Percentiles rank a stretch among this genome's conserved stretches.
phyloP scores from a whole-genome alignment of 2,113 vertebrate genomes.

The Okapia johnstoni region DNA sequence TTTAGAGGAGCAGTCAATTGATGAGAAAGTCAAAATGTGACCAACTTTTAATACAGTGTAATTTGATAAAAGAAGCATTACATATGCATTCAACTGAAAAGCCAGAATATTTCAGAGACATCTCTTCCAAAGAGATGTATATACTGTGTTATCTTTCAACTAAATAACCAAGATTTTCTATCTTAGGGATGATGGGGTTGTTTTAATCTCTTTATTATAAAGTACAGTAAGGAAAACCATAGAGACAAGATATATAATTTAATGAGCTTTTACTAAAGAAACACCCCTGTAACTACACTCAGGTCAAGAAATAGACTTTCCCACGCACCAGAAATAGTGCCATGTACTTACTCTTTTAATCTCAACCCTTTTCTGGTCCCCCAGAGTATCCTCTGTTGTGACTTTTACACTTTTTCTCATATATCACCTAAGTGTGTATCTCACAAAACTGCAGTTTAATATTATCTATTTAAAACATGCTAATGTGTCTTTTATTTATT shows the following conservation, averaged over 20 bases:
- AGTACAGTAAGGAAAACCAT: neutral
- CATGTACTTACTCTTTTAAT: neutral
- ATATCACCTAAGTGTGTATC: neutral
- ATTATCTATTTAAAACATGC: neutral
- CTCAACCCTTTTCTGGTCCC: neutral
- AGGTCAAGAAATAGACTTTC: neutral
- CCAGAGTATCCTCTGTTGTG: neutral
- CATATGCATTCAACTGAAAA: constrained; percentile 17
- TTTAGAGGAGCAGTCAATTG: constrained; percentile 33
- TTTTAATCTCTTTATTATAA: neutral
- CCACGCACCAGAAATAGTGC: neutral
- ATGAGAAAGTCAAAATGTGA: constrained; percentile 56
- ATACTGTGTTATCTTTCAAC: neutral
- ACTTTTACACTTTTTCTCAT: neutral
- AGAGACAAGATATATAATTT: neutral
- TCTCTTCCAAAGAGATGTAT: neutral
- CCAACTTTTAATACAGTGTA: neutral
- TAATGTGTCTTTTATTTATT: neutral
- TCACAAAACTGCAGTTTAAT: neutral
- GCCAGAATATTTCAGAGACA: constrained; percentile 1
- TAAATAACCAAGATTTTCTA: neutral
- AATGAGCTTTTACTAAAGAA: constrained; percentile 1
- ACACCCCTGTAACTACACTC: neutral
- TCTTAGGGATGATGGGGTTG: neutral
- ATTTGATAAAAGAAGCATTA: constrained; percentile 16